Evolutionary conservation across 1,140 invertebrate genomes (phyloP).

Genomic region (Zaprionus ghesquierei): DNA sequence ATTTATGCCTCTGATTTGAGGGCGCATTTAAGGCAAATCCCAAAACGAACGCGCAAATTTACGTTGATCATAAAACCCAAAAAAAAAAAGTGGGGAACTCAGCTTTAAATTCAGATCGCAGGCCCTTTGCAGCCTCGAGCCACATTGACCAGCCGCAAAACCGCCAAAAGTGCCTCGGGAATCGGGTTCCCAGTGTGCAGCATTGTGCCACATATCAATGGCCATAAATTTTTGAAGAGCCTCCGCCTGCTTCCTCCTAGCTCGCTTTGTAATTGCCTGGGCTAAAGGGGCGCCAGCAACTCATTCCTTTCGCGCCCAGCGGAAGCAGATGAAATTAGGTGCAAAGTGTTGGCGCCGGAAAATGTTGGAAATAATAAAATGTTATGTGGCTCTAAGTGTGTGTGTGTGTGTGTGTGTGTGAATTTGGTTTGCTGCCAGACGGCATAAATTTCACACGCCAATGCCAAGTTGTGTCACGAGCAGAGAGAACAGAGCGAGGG

Average conservation of each 20-base stretch:
- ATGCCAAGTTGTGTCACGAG: not conserved
- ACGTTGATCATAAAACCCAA: not conserved
- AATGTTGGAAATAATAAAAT: conserved; percentile 50
- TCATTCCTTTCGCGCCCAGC: conserved; percentile 1
- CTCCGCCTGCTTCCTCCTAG: not conserved
- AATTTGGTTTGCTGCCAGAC: conserved; percentile 16
- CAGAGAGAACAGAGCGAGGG: not conserved
- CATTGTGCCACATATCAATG: conserved; percentile 35
- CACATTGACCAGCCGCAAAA: conserved; percentile 29
- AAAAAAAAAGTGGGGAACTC: too few species aligned
- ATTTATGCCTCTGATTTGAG: not conserved
- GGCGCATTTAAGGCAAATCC: not conserved
- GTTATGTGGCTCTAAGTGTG: conserved; percentile 32
- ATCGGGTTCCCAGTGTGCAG: not conserved
- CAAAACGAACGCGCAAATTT: not conserved
- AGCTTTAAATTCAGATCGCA: not conserved
- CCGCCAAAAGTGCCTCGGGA: conserved; percentile 3
- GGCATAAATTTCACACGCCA: conserved; percentile 45
- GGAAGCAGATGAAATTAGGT: conserved; percentile 57
- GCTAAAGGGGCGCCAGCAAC: not conserved
- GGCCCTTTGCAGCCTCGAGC: not conserved
- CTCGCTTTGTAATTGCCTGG: conserved; percentile 25
- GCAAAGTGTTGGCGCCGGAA: conserved; percentile 54
- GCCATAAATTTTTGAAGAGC: conserved; percentile 61
- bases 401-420: conserved; percentile 10